Percentiles rank a stretch among this genome's conserved stretches.
Evolutionary conservation across 2,888 invertebrate species (phyloP).

Genomic region (Synanthedon tipuliformis): DNA sequence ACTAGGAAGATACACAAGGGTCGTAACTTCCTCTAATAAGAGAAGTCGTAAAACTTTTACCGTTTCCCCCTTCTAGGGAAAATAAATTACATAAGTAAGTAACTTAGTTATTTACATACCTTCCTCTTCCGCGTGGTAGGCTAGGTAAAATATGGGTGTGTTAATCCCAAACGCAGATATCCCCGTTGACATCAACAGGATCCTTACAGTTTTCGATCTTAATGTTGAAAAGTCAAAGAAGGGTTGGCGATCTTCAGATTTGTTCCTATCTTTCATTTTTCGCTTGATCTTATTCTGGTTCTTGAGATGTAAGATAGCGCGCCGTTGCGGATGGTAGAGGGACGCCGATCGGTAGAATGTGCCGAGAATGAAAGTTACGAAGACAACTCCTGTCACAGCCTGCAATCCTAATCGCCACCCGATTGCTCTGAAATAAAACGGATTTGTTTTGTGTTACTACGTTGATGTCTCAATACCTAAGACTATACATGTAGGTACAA

Average conservation of each 20-base stretch:
- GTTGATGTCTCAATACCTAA: too few species aligned
- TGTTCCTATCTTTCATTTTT: slow-evolving; percentile 84
- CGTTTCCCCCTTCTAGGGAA: neutral
- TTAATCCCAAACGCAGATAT: slow-evolving; percentile 86
- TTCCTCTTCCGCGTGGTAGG: slow-evolving; percentile 83
- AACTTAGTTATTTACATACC: slow-evolving; percentile 35
- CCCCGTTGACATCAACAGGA: slow-evolving; percentile 82
- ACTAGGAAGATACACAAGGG: neutral
- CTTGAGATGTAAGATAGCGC: slow-evolving; percentile 89
- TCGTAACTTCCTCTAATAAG: neutral
- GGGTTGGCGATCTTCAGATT: slow-evolving; percentile 81
- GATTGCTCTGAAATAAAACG: slow-evolving; percentile 71
- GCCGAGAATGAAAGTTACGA: slow-evolving; percentile 85
- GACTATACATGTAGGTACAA: too few species aligned
- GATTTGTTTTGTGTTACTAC: neutral
- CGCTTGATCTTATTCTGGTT: slow-evolving; percentile 81
- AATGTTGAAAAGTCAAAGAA: slow-evolving; percentile 90
- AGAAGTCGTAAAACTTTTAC: neutral
- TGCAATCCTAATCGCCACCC: slow-evolving; percentile 88
- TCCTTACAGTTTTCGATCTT: slow-evolving; percentile 85
- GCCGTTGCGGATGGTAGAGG: slow-evolving; percentile 86
- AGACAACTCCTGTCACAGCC: slow-evolving; percentile 86
- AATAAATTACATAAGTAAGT: neutral
- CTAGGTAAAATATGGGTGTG: slow-evolving; percentile 86
- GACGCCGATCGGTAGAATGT: slow-evolving; percentile 91